Base-by-base conservation (phyloP, 2,888 invertebrate species). In the Marronus borbonicus region DNA sequence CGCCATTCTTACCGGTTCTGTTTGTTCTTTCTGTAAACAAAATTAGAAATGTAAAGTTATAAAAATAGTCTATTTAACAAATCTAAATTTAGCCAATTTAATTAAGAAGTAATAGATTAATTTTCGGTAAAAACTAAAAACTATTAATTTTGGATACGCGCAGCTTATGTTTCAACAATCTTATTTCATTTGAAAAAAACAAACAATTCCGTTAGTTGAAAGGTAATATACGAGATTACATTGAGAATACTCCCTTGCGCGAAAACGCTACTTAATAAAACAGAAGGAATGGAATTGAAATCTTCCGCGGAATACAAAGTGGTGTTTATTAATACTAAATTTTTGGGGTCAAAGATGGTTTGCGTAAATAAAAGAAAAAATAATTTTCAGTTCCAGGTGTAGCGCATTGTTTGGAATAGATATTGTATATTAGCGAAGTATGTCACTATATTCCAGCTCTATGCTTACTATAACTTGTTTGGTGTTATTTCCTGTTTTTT, bases 1-100 rank as follows among this genome's bases (percentile, higher is more conserved):
- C 0, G 99, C 98, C 84, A 98, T 89, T 86, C 95, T 93, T 2
- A 92, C 89, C 0, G 95, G 93, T 68, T 89, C 88, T 64, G 93
- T 90, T 75, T 92, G 90, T 88, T 94, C 93, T 81, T 93, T 93
- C 93, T 94, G 88, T 80, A 92, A 89, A 80, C 76, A 79, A 82
- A 80, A 72, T 49, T 58, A 65, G 0, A 24, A 24, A 24, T 24
- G 24, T 20, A 28, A 7, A 36, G 20, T 7, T 75, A 24, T 20
- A 12, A 44, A 12, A 44, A 44, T 36, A 36, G 31, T 4, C 1
- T 36, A 5, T 5, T 2, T 36, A 36, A 31, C 4, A 5, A 39
- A 17, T 17, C 44, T 44, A 44, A 12, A 12, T 44, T 44, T 8
- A 44, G 8, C 31, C 31, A 36, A 36, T 36, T 24, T 36, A 36